Conservation (phyloP, 1,140 invertebrate genomes). For the Ostrea denselamellosa region DNA sequence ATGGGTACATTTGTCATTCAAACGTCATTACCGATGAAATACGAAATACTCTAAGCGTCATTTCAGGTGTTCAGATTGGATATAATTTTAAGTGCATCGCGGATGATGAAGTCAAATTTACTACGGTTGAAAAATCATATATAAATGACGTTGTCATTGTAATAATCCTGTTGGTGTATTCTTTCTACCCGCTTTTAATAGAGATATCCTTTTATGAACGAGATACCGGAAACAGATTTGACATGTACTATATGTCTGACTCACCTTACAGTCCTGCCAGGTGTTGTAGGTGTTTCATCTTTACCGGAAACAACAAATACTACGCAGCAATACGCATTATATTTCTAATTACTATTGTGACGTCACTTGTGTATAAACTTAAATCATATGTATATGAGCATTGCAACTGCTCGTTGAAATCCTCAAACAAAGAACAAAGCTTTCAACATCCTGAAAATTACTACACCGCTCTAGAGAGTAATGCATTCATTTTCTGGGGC, state of each 20-base stretch:
- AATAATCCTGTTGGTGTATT: not conserved
- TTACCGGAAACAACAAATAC: not conserved
- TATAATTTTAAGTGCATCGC: not conserved
- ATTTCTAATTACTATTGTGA: not conserved
- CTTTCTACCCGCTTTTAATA: not conserved
- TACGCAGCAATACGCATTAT: not conserved
- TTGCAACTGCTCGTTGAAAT: not conserved
- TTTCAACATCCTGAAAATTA: slow-evolving; percentile 1
- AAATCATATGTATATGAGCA: not conserved
- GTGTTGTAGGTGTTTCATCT: not conserved
- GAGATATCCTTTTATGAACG: not conserved
- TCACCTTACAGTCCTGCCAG: not conserved
- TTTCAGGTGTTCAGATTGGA: not conserved
- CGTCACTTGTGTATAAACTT: not conserved
- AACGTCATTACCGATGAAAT: not conserved
- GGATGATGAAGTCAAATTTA: not conserved
- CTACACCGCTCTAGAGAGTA: not conserved
- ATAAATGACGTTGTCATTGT: not conserved
- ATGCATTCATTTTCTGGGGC: not conserved
- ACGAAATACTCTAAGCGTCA: not conserved
- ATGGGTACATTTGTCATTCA: not conserved
- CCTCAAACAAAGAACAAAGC: not conserved
- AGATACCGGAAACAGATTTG: not conserved
- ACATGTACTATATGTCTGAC: not conserved
- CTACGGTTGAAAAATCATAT: not conserved